Evolutionary conservation across 2,888 invertebrate species (phyloP).

Genomic region (Pherbina coryleti): DNA sequence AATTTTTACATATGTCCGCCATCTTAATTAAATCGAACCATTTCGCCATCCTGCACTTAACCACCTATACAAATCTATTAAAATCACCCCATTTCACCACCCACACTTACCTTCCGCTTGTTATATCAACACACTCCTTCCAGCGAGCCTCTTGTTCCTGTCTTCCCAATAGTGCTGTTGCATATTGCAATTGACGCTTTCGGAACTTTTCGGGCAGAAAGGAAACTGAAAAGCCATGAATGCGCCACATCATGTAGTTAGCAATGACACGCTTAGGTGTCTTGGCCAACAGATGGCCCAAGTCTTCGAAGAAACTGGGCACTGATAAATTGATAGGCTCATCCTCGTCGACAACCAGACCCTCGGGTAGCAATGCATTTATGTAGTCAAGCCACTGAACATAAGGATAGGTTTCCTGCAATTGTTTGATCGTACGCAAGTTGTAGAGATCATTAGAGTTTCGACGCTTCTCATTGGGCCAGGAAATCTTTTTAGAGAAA

Average conservation of each 20-base stretch:
- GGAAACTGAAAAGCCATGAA: constrained; percentile 83
- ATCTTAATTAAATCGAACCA: neutral
- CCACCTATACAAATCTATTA: too few relatives aligned
- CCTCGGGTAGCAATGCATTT: constrained; percentile 81
- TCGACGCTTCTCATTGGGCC: constrained; percentile 89
- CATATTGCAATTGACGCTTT: constrained; percentile 83
- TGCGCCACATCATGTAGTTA: constrained; percentile 95
- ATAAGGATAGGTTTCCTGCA: constrained; percentile 80
- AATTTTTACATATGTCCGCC: neutral
- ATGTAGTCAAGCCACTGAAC: constrained; percentile 78
- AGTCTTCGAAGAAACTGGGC: constrained; percentile 81
- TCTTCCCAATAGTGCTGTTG: constrained; percentile 84
- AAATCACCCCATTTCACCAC: neutral
- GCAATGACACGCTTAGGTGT: constrained; percentile 80
- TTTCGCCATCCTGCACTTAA: neutral
- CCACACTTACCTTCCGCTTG: constrained; percentile 77
- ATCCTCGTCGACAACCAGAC: constrained; percentile 74
- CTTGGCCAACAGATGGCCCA: constrained; percentile 74
- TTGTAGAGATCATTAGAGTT: constrained; percentile 94
- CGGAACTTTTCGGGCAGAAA: constrained; percentile 85
- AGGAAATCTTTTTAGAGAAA: constrained; percentile 77
- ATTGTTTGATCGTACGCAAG: constrained; percentile 84
- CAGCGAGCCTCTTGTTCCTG: constrained; percentile 89
- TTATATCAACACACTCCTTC: constrained; percentile 91
- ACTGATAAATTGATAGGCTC: constrained; percentile 89